Percentiles rank a stretch among this genome's conserved stretches.
phyloP scores from a whole-genome alignment of 2,888 invertebrate species.

The Tortrix viridana region DNA sequence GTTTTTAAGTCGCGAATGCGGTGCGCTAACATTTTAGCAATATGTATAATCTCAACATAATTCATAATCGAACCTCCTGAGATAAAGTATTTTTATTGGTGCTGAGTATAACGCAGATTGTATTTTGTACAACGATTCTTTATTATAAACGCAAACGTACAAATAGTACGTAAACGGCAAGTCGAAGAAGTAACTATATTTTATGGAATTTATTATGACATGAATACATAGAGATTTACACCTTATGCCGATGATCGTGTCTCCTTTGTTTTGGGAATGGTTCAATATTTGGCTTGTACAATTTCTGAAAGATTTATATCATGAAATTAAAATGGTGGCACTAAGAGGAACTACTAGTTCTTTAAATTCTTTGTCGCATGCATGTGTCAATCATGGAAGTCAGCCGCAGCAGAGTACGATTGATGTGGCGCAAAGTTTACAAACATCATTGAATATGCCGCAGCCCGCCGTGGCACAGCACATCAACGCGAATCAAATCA shows the following conservation, averaged over 20 bases:
- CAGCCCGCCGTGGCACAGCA: conserved; percentile 60
- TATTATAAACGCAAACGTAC: conserved; percentile 9
- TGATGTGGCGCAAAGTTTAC: conserved; percentile 68
- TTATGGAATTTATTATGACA: conserved; percentile 43
- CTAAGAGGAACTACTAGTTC: conserved; percentile 72
- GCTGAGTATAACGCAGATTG: conserved; percentile 28
- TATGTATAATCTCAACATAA: conserved; percentile 59
- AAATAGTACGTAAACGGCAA: conserved; percentile 9
- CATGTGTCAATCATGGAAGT: conserved; percentile 66
- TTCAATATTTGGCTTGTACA: conserved; percentile 77
- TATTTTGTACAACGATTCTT: conserved; percentile 24
- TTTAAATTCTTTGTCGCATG: conserved; percentile 63
- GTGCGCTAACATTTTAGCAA: conserved; percentile 65
- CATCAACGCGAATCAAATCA: conserved; percentile 62
- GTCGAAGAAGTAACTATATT: conserved; percentile 16
- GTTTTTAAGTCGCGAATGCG: conserved; percentile 74
- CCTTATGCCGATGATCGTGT: conserved; percentile 72
- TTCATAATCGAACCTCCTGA: conserved; percentile 49
- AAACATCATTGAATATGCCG: conserved; percentile 67
- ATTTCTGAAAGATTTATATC: conserved; percentile 77
- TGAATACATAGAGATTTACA: conserved; percentile 44
- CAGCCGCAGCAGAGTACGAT: conserved; percentile 60
- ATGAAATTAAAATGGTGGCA: conserved; percentile 81
- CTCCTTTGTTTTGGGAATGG: conserved; percentile 79
- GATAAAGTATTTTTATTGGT: conserved; percentile 25